Base-by-base conservation (phyloP, 2,888 invertebrate genomes). In the Azorinus chamasolen region DNA sequence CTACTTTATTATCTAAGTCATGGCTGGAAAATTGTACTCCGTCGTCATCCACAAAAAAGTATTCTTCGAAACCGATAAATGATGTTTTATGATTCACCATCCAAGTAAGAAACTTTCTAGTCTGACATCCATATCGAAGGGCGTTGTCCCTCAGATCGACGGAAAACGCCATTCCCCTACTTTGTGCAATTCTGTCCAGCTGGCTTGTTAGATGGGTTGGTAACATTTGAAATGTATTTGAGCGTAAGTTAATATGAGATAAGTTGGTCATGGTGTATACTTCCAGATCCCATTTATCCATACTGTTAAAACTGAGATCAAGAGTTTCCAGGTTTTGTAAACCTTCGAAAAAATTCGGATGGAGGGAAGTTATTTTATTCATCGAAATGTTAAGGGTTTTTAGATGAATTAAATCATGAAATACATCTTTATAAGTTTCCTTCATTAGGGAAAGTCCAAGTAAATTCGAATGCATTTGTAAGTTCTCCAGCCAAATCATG, bases 291-390 rank as follows among this genome's bases (percentile, higher is more conserved):
- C 46, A 50, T 14, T 27, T 41, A 1, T 62, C 43, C 8, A 79
- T 51, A 10, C 18, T 57, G 45, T 79, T 79, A n/a, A 27, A 43
- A 16, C 72, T 66, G 3, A 79, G 43, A 37, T 74, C 59, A 1
- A 79, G 46, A 37, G 14, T 20, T 55, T 64, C 64, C 16, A 64
- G 43, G 18, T 46, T 64, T 1, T 18, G 18, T 22, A 55, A 41
- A 25, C 20, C 24, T 14, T 18, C 14, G 25, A 64, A 64, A 20
- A 43, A 18, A 25, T 32, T 37, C 14, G n/a, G 24, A 14, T 54
- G 55, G 14, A 64, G 27, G 0, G 6, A 18, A 2, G 65, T 54
- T 18, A 76, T 70, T 22, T 18, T 6, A 25, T 76, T 76, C 12
- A 51, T 22, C 3, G 65, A 55, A 6, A 76, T 20, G 24, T 65